Conservation (phyloP, 2,888 invertebrate species). For the Aleiodes leptofemur region DNA sequence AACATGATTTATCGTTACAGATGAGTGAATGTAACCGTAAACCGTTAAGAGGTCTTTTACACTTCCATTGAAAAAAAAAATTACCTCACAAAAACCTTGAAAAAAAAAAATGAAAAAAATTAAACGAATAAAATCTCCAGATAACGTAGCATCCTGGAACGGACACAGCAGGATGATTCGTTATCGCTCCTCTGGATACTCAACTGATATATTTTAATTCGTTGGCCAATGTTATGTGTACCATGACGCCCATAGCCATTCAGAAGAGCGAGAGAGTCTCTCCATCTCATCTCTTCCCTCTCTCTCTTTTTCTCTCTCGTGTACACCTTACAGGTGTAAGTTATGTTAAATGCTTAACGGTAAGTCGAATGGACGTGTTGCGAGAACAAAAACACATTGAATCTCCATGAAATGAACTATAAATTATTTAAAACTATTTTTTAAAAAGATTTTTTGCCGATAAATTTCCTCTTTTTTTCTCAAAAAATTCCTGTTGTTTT, state of each 20-base stretch:
- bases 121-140: constrained; percentile 5
- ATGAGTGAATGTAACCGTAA: constrained; percentile 8
- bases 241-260: constrained; percentile 3
- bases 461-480: not conserved
- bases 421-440: constrained; percentile 1
- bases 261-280: not conserved
- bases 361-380: constrained; percentile 41
- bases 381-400: constrained; percentile 37
- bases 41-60: constrained; percentile 13
- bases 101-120: too few relatives aligned
- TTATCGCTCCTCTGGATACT: not conserved
- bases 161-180: constrained; percentile 6
- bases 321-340: constrained; percentile 44
- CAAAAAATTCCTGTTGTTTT: too few relatives aligned
- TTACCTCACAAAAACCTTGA: too few relatives aligned
- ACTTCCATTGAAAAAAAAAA: constrained; percentile 22
- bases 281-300: too few relatives aligned
- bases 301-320: not conserved
- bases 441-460: not conserved
- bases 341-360: constrained; percentile 60
- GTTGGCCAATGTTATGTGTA: not conserved
- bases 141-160: not conserved
- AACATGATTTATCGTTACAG: constrained; percentile 23
- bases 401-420: not conserved
- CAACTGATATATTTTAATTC: constrained; percentile 21